Conservation (phyloP, 2,113 vertebrate genomes). For the Ranitomeya variabilis region DNA sequence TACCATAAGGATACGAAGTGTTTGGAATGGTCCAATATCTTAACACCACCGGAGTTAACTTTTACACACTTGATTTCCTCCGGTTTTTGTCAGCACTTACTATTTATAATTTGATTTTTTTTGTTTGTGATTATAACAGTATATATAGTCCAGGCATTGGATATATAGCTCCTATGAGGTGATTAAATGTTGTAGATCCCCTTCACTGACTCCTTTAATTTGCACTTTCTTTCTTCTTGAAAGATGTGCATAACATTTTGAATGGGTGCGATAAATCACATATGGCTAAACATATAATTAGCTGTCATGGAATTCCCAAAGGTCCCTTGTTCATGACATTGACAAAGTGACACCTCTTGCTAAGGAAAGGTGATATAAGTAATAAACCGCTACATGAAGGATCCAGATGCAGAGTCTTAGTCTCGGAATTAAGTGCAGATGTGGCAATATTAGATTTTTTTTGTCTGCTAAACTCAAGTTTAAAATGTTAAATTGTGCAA, state of each 20-base stretch:
- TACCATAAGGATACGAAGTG: too few relatives aligned
- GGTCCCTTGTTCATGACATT: constrained; percentile 23
- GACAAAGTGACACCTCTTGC: constrained; percentile 29
- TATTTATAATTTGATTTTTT: background rate
- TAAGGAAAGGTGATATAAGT: constrained; percentile 18
- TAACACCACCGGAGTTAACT: background rate
- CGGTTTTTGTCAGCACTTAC: background rate
- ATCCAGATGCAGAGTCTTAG: constrained; percentile 10
- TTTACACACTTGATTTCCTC: background rate
- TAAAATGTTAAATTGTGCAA: background rate
- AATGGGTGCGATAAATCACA: constrained; percentile 29
- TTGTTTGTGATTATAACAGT: background rate
- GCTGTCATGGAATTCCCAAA: constrained; percentile 35
- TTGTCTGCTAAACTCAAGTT: background rate
- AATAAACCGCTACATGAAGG: constrained; percentile 11
- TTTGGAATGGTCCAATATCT: too few relatives aligned
- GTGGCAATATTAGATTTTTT: background rate
- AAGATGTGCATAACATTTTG: constrained; percentile 21
- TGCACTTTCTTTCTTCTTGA: background rate
- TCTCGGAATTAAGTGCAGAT: constrained; percentile 6
- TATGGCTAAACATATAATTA: constrained; percentile 23
- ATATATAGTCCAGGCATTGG: background rate
- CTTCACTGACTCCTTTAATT: constrained; percentile 21
- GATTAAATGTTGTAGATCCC: background rate
- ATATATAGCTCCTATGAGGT: background rate